Percentiles rank a stretch among this genome's conserved stretches.
Conservation (phyloP, 2,113 vertebrate genomes). For the Chinchilla lanigera region DNA sequence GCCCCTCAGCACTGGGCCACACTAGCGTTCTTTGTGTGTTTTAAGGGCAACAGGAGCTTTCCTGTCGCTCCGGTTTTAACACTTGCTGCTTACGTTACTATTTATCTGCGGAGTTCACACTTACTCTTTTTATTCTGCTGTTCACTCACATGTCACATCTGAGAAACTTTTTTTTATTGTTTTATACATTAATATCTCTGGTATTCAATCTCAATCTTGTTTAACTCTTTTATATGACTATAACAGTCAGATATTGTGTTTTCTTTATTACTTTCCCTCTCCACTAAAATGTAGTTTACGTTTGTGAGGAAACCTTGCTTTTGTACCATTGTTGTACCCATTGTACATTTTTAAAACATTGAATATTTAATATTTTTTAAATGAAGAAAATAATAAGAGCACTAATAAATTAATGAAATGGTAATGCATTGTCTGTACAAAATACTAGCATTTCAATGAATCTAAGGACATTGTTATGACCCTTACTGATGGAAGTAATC, state of each 20-base stretch:
- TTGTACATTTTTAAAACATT: not conserved
- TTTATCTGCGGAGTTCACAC: not conserved
- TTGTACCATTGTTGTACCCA: not conserved
- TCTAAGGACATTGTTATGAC: not conserved
- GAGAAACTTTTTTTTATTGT: not conserved
- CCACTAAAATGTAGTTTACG: not conserved
- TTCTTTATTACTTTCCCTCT: not conserved
- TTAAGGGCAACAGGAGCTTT: not conserved
- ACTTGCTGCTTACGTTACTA: not conserved
- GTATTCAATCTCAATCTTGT: not conserved
- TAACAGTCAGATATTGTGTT: not conserved
- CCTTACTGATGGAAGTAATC: not conserved
- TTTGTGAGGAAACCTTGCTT: not conserved
- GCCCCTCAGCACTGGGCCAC: too few relatives aligned
- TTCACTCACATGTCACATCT: not conserved
- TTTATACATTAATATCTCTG: not conserved
- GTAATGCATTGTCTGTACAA: not conserved
- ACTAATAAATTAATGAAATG: not conserved
- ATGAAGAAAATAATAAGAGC: not conserved
- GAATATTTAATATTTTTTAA: not conserved
- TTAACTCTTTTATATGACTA: not conserved
- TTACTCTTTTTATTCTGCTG: not conserved
- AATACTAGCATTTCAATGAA: not conserved
- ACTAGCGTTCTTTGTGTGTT: not conserved
- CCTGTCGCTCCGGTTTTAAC: not conserved